phyloP scores from a whole-genome alignment of 2,113 vertebrate species.

The Rynchops niger region DNA sequence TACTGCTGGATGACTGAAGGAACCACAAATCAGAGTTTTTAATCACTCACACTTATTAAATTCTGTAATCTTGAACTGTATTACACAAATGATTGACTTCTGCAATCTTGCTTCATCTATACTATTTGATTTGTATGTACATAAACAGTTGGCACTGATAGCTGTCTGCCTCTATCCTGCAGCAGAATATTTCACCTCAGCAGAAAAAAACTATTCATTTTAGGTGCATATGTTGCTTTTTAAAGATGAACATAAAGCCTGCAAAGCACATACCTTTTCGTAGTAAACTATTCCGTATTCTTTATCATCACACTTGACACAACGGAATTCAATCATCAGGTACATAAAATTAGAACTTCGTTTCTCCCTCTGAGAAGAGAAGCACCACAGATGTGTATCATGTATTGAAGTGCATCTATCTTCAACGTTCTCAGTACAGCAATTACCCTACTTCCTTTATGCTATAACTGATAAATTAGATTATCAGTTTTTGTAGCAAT shows the following conservation, averaged over 20 bases:
- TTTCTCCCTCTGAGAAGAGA: constrained; percentile 88
- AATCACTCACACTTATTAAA: constrained; percentile 59
- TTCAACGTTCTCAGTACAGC: background rate
- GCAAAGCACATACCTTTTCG: constrained; percentile 87
- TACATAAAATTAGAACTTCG: constrained; percentile 99
- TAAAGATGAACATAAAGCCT: constrained; percentile 15
- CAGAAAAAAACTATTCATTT: constrained; percentile 36
- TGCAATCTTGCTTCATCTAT: constrained; percentile 47
- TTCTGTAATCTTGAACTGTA: constrained; percentile 41
- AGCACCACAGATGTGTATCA: background rate
- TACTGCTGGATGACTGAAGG: background rate
- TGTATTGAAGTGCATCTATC: background rate
- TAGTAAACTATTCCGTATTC: constrained; percentile 98
- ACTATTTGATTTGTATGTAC: constrained; percentile 46
- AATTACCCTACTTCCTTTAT: background rate
- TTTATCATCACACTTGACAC: constrained; percentile 91
- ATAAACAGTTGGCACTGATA: constrained; percentile 62
- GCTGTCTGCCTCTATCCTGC: constrained; percentile 32
- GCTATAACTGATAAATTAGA: background rate
- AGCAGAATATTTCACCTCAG: constrained; percentile 44
- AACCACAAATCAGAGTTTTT: constrained; percentile 59
- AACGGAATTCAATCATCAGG: constrained; percentile 98
- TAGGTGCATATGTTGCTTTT: constrained; percentile 5
- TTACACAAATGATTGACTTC: constrained; percentile 54
- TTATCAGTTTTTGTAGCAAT: background rate